Evolutionary conservation across 2,113 vertebrate species (phyloP), one percentile per base, ranked within the genome.

Genomic region (Hippocampus abdominalis): DNA sequence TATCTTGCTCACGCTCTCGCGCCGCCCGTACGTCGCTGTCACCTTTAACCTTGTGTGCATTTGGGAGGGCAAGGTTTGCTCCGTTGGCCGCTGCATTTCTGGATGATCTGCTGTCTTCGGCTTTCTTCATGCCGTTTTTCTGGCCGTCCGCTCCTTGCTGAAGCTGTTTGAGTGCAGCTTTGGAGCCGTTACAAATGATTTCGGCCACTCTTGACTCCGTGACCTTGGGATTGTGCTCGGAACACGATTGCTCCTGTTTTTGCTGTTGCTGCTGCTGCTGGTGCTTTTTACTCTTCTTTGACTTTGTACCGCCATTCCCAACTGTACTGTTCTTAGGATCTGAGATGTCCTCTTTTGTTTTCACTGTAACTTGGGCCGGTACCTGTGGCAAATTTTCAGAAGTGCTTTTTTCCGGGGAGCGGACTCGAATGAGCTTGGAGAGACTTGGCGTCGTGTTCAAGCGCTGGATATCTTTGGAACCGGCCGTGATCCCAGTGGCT

Each of bases 391-490:
- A 81, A 81, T 53, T 84, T 74, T 89, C 87, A 56, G 16, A 87
- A 80, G 62, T 88, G 88, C 86, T 93, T 74, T 90, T 87, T 79
- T 96, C 95, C 40, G 94, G 93, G 12, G 96, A 96, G 69, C 93
- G 93, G 82, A 97, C 94, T 86, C 95, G 94, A 81, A 96, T 95
- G 90, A 97, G 94, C 74, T 96, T 94, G 67, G 96, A 98, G 54
- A 96, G 92, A 88, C 90, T 96, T 29, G 95, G 94, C 32, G 95
- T 94, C 1, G 93, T 91, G 21, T 92, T 94, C 51, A 97, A 94
- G 80, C 94, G 92, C 77, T 94, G 94, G 77, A 95, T 89, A 64
- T 95, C 94, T 0, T 95, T 62, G 79, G 90, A 1, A 63, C 89
- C 6, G 59, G 79, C 69, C 51, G 85, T 44, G 59, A 82, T 64